Conservation (phyloP, 2,113 vertebrate genomes). For the Mustela nigripes region DNA sequence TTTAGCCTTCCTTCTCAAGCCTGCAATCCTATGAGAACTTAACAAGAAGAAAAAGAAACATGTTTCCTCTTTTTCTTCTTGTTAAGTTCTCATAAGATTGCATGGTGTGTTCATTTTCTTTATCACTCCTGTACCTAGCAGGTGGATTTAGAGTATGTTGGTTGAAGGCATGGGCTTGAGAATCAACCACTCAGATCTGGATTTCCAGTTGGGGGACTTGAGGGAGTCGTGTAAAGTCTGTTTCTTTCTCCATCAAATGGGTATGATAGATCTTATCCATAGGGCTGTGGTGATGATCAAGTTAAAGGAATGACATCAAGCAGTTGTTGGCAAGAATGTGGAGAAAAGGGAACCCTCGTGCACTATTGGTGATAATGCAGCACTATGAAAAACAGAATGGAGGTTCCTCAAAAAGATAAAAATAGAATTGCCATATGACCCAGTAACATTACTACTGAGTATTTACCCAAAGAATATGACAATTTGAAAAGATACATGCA, state of each 20-base stretch:
- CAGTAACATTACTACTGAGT: neutral
- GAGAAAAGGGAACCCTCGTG: neutral
- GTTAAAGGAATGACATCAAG: neutral
- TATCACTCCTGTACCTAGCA: neutral
- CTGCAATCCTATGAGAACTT: no score
- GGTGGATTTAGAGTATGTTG: neutral
- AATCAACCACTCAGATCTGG: neutral
- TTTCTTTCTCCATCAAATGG: neutral
- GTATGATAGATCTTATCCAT: neutral
- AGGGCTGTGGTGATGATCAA: neutral
- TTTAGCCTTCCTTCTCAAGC: neutral
- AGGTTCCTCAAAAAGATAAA: neutral
- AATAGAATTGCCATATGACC: neutral
- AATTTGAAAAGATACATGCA: neutral
- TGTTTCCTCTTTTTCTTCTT: neutral
- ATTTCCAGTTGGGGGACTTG: neutral
- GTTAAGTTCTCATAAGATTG: neutral
- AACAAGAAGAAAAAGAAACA: no score
- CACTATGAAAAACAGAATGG: neutral
- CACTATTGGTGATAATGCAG: neutral
- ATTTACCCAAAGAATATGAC: neutral
- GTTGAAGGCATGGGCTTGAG: neutral
- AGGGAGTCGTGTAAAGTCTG: neutral
- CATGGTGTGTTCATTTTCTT: neutral
- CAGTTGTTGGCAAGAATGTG: neutral